Percentiles rank a stretch among this genome's conserved stretches.
Evolutionary conservation across 2,888 invertebrate species (phyloP).

Genomic region (Arctia plantaginis): DNA sequence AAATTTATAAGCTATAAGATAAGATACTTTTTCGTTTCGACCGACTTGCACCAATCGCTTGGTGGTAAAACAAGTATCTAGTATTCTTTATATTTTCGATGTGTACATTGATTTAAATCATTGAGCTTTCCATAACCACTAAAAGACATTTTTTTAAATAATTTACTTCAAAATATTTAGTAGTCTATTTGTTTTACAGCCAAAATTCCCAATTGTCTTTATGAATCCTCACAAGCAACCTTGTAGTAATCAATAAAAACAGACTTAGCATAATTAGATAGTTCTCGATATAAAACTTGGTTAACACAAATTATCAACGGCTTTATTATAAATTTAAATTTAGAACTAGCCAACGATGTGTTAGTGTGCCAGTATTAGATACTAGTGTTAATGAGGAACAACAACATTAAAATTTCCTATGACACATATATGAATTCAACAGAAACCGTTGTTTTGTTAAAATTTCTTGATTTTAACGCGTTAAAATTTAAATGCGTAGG

Average conservation of each 20-base stretch:
- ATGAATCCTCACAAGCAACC: background rate
- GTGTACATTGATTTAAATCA: background rate
- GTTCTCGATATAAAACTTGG: background rate
- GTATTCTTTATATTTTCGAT: background rate
- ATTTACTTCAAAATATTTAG: background rate
- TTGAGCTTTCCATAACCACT: too few species aligned
- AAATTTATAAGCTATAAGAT: background rate
- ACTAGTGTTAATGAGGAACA: background rate
- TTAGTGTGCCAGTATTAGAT: constrained; percentile 1
- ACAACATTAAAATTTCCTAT: constrained; percentile 6
- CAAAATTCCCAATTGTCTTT: background rate
- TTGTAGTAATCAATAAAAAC: background rate
- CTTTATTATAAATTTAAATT: background rate
- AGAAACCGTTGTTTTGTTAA: background rate
- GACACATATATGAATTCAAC: background rate
- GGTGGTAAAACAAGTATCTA: background rate
- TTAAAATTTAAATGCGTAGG: too few species aligned
- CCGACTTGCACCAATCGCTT: background rate
- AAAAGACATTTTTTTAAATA: too few species aligned
- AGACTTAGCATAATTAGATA: background rate
- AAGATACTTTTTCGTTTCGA: too few species aligned
- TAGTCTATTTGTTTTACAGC: background rate
- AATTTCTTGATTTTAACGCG: background rate
- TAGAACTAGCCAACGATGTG: background rate
- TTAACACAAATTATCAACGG: background rate